These are phyloP conservation scores for Drymodes brunneopygia DNA, from an alignment of 2,113 vertebrate genomes.

Conservation along the genomic window DNA sequence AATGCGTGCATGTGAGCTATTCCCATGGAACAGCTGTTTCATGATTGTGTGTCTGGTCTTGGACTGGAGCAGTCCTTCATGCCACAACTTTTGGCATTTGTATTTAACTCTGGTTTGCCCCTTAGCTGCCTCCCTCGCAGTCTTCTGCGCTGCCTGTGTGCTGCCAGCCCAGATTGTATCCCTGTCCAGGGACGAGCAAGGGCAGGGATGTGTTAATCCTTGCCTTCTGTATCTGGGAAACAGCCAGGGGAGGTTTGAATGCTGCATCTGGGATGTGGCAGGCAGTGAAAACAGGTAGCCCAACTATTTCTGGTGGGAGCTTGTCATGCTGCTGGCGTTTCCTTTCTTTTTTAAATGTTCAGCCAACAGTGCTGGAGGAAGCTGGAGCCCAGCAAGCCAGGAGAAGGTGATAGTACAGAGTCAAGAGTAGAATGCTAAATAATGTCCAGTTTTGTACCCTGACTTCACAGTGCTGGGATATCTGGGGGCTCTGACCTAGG, in stretches of 20 bases:
- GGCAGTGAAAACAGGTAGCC: background rate
- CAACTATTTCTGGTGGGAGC: background rate
- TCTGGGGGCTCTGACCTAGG: background rate
- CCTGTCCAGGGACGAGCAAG: background rate
- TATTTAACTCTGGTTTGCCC: background rate
- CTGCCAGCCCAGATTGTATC: background rate
- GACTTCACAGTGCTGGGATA: accelerated
- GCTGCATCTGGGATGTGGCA: background rate
- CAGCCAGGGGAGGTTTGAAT: background rate
- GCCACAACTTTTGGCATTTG: background rate
- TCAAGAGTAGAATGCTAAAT: background rate
- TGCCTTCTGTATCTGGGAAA: background rate
- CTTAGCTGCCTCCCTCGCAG: background rate
- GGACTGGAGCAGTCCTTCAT: background rate
- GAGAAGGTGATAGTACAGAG: background rate
- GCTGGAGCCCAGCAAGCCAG: background rate
- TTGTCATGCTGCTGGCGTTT: background rate
- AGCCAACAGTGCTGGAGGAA: background rate
- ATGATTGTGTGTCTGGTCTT: background rate
- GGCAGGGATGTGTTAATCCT: background rate
- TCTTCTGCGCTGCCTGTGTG: background rate
- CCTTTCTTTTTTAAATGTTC: background rate
- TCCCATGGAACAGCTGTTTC: background rate
- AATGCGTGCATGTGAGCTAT: background rate
- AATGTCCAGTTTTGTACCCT: accelerated